A percentile compares a stretch with the other conserved stretches of the same genome.
Conservation (phyloP, 2,113 vertebrate genomes). For the Sander lucioperca region DNA sequence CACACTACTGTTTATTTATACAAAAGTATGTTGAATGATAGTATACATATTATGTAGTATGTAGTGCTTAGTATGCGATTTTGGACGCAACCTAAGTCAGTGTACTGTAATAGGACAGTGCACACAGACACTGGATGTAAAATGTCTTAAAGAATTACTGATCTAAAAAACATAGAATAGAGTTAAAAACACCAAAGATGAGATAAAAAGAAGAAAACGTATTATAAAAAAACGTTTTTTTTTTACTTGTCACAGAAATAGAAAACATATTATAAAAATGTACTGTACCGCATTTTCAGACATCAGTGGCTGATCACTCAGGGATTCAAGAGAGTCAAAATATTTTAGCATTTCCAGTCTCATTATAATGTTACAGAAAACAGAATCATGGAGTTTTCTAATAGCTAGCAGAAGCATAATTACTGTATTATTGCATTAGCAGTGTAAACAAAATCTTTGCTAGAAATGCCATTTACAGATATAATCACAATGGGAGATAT, state of each 20-base stretch:
- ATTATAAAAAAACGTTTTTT: no score
- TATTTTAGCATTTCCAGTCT: slow-evolving; percentile 34
- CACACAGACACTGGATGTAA: slow-evolving; percentile 42
- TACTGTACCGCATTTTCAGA: slow-evolving; percentile 41
- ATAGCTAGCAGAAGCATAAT: slow-evolving; percentile 17
- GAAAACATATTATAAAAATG: slow-evolving; percentile 5
- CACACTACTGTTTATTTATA: no score
- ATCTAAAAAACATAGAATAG: not conserved
- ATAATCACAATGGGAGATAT: slow-evolving; percentile 17
- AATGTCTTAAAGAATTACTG: slow-evolving; percentile 19
- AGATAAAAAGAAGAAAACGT: not conserved
- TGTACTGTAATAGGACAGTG: slow-evolving; percentile 11
- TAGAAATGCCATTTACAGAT: slow-evolving; percentile 27
- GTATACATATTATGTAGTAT: no score
- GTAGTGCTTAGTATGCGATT: no score
- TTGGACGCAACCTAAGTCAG: not conserved
- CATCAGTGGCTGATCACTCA: slow-evolving; percentile 57
- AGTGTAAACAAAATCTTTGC: slow-evolving; percentile 18
- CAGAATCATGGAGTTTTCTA: slow-evolving; percentile 9
- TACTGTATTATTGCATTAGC: slow-evolving; percentile 27
- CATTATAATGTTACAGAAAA: slow-evolving; percentile 30
- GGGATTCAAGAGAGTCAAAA: slow-evolving; percentile 58
- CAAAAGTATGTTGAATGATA: no score
- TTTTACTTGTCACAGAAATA: no score
- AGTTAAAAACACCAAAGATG: slow-evolving; percentile 1